These are phyloP conservation scores for Brachyptera putata DNA, from an alignment of 2,888 invertebrate species.

Conservation along the genomic window DNA sequence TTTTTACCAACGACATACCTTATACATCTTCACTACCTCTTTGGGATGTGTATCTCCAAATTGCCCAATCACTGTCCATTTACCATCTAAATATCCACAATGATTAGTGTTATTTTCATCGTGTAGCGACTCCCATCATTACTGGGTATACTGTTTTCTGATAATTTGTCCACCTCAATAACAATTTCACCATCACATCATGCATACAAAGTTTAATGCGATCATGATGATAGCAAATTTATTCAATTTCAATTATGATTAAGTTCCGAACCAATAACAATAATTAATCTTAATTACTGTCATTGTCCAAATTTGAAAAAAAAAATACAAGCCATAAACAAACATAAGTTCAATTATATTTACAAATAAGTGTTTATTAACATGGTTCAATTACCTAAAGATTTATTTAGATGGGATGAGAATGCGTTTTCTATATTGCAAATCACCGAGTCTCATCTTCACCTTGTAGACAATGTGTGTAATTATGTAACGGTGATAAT, in stretches of 20 bases:
- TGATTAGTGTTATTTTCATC: too few relatives aligned
- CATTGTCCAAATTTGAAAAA: not conserved
- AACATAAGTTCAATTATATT: slow-evolving; percentile 5
- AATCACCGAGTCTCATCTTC: slow-evolving; percentile 6
- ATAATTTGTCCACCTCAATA: slow-evolving; percentile 1
- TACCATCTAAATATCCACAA: too few relatives aligned
- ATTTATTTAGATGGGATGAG: slow-evolving; percentile 3
- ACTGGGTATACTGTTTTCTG: not conserved
- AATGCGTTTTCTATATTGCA: slow-evolving; percentile 8
- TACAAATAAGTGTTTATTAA: slow-evolving; percentile 17
- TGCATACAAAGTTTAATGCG: too few relatives aligned
- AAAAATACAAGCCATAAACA: not conserved
- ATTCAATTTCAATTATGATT: slow-evolving; percentile 14
- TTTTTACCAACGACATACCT: too few relatives aligned
- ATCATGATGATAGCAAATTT: slow-evolving; percentile 8
- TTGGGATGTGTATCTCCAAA: too few relatives aligned
- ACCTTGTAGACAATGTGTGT: not conserved
- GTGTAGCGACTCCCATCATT: too few relatives aligned
- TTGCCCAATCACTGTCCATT: too few relatives aligned
- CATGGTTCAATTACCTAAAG: not conserved
- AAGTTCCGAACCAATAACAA: slow-evolving; percentile 12
- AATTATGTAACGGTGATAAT: slow-evolving; percentile 15
- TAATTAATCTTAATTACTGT: slow-evolving; percentile 19
- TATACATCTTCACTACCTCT: too few relatives aligned
- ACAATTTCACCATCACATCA: too few relatives aligned